Evolutionary conservation across 2,888 invertebrate genomes (phyloP).

Genomic region (Lysandra bellargus): DNA sequence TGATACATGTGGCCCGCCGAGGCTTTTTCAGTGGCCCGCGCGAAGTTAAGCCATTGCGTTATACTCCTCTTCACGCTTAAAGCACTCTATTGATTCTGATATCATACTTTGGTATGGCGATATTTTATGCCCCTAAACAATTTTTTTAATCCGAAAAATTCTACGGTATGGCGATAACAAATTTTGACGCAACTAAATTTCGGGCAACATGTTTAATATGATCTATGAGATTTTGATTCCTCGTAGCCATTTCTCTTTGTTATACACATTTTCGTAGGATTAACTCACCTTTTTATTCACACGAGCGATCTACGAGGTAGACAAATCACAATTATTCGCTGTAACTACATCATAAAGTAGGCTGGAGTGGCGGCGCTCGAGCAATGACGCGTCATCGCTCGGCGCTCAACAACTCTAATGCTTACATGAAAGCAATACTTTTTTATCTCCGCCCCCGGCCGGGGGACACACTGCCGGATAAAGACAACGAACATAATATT

Average conservation of each 20-base stretch:
- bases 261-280: neutral
- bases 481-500: too few relatives aligned
- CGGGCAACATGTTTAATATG: neutral
- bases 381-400: constrained; percentile 6
- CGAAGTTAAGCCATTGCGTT: too few relatives aligned
- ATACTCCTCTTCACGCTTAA: too few relatives aligned
- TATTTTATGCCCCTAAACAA: too few relatives aligned
- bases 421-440: constrained; percentile 30
- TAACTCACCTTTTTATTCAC: neutral
- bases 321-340: neutral
- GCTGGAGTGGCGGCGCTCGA: neutral
- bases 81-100: too few relatives aligned
- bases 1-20: too few relatives aligned
- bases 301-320: neutral
- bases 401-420: constrained; percentile 11
- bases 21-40: too few relatives aligned
- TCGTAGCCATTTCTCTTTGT: neutral
- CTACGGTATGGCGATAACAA: too few relatives aligned
- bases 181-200: neutral
- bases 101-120: too few relatives aligned
- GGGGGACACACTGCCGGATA: constrained; percentile 20
- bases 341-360: neutral
- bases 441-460: constrained; percentile 13
- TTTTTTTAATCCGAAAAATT: too few relatives aligned
- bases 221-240: too few relatives aligned